A percentile compares a stretch with the other conserved stretches of the same genome.
phyloP scores from a whole-genome alignment of 2,888 invertebrate species.

The Rapana venosa region DNA sequence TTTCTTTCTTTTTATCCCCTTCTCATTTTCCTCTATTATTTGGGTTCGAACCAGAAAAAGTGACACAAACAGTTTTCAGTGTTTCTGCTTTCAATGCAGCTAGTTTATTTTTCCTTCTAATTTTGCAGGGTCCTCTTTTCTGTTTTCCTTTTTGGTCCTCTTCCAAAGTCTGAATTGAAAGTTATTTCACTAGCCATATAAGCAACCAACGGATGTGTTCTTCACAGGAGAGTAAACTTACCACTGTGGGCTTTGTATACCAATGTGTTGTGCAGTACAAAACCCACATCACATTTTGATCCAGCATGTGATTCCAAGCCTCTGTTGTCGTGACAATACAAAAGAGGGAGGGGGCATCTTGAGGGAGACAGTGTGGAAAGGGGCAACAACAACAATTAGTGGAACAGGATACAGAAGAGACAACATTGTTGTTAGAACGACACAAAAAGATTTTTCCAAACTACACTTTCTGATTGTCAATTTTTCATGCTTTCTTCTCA shows the following conservation, averaged over 20 bases:
- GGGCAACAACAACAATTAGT: too few relatives aligned
- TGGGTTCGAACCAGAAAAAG: conserved; percentile 19
- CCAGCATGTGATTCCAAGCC: neutral
- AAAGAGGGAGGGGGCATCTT: too few relatives aligned
- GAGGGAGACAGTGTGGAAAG: too few relatives aligned
- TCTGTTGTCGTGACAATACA: too few relatives aligned
- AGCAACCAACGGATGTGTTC: neutral
- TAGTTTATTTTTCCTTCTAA: neutral
- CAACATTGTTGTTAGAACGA: too few relatives aligned
- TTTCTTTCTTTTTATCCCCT: too few relatives aligned
- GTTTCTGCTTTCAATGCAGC: conserved; percentile 18
- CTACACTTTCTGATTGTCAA: too few relatives aligned
- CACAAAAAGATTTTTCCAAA: too few relatives aligned
- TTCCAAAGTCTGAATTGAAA: neutral
- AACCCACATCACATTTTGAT: neutral
- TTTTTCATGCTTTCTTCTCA: too few relatives aligned
- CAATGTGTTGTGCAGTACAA: neutral
- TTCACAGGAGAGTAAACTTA: neutral
- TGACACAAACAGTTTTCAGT: conserved; percentile 22
- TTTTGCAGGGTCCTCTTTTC: neutral
- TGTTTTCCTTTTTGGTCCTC: neutral
- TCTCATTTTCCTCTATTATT: too few relatives aligned
- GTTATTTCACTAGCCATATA: conserved; percentile 15
- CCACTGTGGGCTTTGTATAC: neutral
- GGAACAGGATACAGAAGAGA: too few relatives aligned